Evolutionary conservation across 2,797 vertebrate genomes (phyloP).

Genomic region (Strix occidentalis): DNA sequence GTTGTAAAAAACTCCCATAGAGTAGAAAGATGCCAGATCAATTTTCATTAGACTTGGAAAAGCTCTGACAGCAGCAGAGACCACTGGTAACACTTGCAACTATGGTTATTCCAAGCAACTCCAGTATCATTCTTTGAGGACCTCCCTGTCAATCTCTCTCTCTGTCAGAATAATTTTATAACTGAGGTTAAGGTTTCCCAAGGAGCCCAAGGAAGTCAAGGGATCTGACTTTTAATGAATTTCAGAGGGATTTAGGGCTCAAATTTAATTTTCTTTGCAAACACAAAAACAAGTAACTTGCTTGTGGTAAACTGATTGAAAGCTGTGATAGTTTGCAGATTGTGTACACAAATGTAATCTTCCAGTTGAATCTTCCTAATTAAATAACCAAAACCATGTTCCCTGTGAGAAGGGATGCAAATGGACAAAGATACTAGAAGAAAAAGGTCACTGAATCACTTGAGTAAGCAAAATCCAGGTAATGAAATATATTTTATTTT

Average conservation of each 20-base stretch:
- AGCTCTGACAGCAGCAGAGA: slow-evolving; percentile 6
- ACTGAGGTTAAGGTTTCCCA: neutral
- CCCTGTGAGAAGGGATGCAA: neutral
- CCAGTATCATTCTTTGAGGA: neutral
- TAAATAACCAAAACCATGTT: neutral
- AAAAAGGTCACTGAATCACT: neutral
- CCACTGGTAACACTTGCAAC: neutral
- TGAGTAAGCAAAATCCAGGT: neutral
- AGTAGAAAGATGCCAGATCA: neutral
- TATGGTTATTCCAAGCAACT: neutral
- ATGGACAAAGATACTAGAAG: neutral
- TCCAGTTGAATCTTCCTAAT: neutral
- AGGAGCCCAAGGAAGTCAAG: neutral
- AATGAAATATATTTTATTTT: neutral
- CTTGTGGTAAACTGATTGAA: neutral
- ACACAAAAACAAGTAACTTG: neutral
- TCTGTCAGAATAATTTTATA: neutral
- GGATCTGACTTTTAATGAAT: neutral
- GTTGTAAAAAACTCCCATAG: neutral
- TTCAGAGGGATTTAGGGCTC: neutral
- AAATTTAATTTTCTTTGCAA: neutral
- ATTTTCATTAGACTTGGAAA: slow-evolving; percentile 17
- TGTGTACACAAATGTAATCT: neutral
- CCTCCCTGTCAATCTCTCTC: neutral
- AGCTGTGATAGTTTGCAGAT: neutral